Evolutionary conservation across 1,140 invertebrate genomes (phyloP).

Genomic region (Caenorhabditis remanei): DNA sequence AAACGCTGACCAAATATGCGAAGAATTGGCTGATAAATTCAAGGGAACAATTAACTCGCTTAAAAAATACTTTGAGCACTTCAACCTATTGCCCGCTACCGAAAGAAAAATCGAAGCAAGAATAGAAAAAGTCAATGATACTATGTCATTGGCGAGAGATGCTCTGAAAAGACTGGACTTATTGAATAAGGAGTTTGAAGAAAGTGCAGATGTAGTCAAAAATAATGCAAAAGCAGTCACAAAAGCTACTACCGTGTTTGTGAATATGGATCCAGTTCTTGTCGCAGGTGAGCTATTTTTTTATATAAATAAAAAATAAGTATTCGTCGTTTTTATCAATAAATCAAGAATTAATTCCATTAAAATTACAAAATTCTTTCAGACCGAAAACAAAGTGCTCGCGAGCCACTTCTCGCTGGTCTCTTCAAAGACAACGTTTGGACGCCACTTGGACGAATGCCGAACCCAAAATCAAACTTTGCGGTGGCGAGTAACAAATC

Average conservation of each 20-base stretch:
- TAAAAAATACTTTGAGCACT: background rate
- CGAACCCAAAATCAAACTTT: constrained; percentile 42
- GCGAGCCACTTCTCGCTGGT: constrained; percentile 6
- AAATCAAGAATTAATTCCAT: background rate
- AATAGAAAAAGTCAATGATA: constrained; percentile 11
- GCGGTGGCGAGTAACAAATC: background rate
- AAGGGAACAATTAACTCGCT: background rate
- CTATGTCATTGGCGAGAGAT: background rate
- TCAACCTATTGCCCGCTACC: background rate
- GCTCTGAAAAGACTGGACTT: background rate
- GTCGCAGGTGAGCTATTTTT: background rate
- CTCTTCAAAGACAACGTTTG: background rate
- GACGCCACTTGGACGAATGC: constrained; percentile 33
- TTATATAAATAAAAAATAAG: too few relatives aligned
- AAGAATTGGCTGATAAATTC: background rate
- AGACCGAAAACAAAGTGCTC: constrained; percentile 23
- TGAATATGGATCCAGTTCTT: constrained; percentile 6
- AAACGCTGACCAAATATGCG: background rate
- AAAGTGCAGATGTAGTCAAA: background rate
- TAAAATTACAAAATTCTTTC: too few relatives aligned
- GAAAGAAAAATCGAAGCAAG: background rate
- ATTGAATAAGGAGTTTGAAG: background rate
- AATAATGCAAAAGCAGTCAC: background rate
- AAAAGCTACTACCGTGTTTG: background rate
- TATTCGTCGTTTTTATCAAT: background rate